Evolutionary conservation across 2,113 vertebrate genomes (phyloP).

Genomic region (Phalacrocorax carbo): DNA sequence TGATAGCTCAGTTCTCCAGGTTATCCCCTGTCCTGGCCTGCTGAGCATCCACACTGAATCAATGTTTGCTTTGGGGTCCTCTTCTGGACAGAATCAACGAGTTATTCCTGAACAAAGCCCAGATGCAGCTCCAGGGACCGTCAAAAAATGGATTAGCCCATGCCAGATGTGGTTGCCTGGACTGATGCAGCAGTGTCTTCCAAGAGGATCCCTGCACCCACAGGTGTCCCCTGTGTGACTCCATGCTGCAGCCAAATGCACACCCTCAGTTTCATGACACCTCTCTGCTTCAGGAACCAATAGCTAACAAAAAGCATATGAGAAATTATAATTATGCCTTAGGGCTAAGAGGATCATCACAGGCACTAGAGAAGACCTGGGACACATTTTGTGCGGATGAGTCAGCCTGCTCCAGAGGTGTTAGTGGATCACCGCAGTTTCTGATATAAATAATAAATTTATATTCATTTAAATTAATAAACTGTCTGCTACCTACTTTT

Average conservation of each 20-base stretch:
- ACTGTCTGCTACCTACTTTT: not conserved
- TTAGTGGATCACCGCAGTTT: not conserved
- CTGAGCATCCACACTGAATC: not conserved
- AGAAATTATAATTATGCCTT: not conserved
- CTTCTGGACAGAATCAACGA: not conserved
- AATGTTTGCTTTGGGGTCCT: not conserved
- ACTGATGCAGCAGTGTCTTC: not conserved
- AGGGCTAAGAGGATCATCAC: not conserved
- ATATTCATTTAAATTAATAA: not conserved
- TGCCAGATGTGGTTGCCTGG: not conserved
- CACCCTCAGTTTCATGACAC: not conserved
- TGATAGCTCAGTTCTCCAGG: not conserved
- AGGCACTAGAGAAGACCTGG: not conserved
- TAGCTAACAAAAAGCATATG: not conserved
- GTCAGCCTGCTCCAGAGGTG: not conserved
- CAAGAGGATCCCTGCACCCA: not conserved
- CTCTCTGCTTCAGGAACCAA: not conserved
- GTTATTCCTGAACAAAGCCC: not conserved
- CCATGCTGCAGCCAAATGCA: not conserved
- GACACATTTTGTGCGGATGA: not conserved
- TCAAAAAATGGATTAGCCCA: not conserved
- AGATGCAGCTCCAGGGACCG: not conserved
- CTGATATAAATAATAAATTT: not conserved
- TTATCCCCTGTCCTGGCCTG: not conserved
- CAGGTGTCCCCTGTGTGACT: not conserved